Base-by-base conservation (phyloP, 2,797 vertebrate genomes). In the Steatocranus sp. region DNA sequence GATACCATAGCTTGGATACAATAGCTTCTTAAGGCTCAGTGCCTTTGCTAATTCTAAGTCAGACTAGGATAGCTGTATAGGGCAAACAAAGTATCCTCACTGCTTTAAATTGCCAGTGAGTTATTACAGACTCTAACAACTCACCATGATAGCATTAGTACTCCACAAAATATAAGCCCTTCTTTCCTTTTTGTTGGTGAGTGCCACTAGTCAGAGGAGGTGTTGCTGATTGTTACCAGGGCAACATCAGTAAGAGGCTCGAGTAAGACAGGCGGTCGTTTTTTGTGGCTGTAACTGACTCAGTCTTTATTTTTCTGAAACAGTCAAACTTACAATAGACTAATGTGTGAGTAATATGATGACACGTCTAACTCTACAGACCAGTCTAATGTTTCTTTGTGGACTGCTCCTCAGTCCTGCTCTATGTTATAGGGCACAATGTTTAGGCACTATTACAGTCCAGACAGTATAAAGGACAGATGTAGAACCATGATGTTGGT, bases 1-100 rank as follows among this genome's bases (percentile, higher is more conserved):
- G 1, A 0, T 3, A 73, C 7, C 1, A n/a, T 7, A n/a, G 15
- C 66, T 30, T 73, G 66, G 41, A 2, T 18, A 27, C 23, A 18
- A 27, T 46, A 18, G 7, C 41, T 70, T 70, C 23, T 70, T 12
- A 46, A 46, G 41, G 66, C 41, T 70, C 15, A 27, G 23, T 0
- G 23, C 38, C 7, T 70, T 46, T 70, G 15, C 10, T 46, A 18
- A 70, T 0, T 46, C 38, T 70, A 27, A 46, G 66, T 70, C 41
- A 27, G 23, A 43, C 66, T 70, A 46, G 66, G 38, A 5, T 17
- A 7, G 38, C 25, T 68, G 20, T 23, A 25, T 5, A 17, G 20
- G 2, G 38, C 63, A 70, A 66, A 66, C 61, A 66, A 68, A 70
- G 23, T 27, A 11, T 70, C 66, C 66, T 5, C 23, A 27, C 41